A percentile compares a stretch with the other conserved stretches of the same genome.
These are phyloP conservation scores for Tylochromis polylepis DNA, from an alignment of 2,113 vertebrate genomes.

Conservation along the genomic window DNA sequence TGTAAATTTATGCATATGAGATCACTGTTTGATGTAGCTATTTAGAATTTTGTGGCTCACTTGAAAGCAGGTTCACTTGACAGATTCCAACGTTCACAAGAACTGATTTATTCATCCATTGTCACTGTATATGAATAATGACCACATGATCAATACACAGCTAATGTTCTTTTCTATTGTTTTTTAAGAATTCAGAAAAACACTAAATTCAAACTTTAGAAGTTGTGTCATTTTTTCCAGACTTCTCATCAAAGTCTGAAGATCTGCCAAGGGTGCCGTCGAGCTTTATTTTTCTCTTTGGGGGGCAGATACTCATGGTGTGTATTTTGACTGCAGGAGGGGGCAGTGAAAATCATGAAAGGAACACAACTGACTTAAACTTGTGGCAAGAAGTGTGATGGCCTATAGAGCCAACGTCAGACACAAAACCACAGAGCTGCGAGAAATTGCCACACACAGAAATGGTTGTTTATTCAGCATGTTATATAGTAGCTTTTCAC, in stretches of 20 bases:
- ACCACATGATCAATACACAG: background rate
- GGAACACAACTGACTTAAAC: background rate
- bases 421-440: background rate
- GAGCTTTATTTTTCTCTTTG: slow-evolving; percentile 6
- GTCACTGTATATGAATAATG: background rate
- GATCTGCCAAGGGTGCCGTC: slow-evolving; percentile 2
- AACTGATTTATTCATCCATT: background rate
- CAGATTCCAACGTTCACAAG: background rate
- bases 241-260: slow-evolving; percentile 3
- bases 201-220: background rate
- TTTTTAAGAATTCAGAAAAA: background rate
- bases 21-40: slow-evolving; percentile 37
- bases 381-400: slow-evolving; percentile 1
- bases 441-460: background rate
- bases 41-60: slow-evolving; percentile 8
- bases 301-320: background rate
- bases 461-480: background rate
- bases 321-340: background rate
- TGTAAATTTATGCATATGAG: slow-evolving; percentile 45
- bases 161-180: background rate
- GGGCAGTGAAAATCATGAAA: background rate
- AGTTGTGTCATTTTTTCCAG: background rate
- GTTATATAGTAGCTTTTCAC: background rate
- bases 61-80: background rate
- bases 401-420: slow-evolving; percentile 12